Evolutionary conservation across 2,113 vertebrate genomes (phyloP).

Genomic region (Aspidoscelis tigris): DNA sequence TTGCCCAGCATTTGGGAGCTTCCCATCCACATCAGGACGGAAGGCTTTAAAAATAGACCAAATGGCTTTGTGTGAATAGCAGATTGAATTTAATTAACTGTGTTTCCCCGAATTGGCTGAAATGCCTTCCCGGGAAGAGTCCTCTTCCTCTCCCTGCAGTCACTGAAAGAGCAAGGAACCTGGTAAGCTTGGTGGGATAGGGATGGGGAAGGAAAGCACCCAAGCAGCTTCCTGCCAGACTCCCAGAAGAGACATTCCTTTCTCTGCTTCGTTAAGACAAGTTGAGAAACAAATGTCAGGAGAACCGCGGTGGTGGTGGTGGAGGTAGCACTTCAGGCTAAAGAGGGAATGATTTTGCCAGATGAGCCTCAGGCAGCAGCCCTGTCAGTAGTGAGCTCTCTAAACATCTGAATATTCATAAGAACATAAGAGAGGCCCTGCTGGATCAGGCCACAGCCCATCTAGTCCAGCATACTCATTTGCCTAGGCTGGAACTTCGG

Average conservation of each 20-base stretch:
- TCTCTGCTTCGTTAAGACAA: constrained; percentile 29
- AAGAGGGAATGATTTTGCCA: constrained; percentile 28
- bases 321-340: background rate
- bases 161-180: background rate
- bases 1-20: no score
- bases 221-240: constrained; percentile 32
- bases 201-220: background rate
- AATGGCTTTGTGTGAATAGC: background rate
- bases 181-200: background rate
- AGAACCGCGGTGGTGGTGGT: background rate
- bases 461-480: background rate
- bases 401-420: background rate
- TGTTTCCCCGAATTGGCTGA: background rate
- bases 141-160: background rate
- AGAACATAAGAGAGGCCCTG: no score
- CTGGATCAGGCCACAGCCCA: no score
- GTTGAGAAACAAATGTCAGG: constrained; percentile 27
- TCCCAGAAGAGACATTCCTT: constrained; percentile 37
- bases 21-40: background rate
- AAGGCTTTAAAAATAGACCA: background rate
- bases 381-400: background rate
- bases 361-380: constrained; percentile 16
- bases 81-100: background rate
- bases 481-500: background rate
- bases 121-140: background rate